These are phyloP conservation scores for Nematostella vectensis DNA, from an alignment of 92 coral and sea anemone species.

Conservation along the genomic window DNA sequence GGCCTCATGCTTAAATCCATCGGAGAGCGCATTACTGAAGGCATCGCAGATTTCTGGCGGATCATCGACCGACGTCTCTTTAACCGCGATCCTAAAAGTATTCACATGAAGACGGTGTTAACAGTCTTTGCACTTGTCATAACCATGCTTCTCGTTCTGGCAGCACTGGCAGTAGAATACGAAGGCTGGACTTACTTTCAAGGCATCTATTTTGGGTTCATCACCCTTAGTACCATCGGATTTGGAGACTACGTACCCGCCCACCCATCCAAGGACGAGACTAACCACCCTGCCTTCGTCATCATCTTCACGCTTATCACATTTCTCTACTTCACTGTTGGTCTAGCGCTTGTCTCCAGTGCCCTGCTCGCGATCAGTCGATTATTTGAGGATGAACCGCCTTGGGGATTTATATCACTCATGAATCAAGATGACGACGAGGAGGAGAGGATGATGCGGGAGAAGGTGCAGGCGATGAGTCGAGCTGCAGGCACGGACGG, in stretches of 20 bases:
- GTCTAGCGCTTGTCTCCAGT: conserved; percentile 95
- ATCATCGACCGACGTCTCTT: conserved; percentile 60
- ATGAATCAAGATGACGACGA: conserved; percentile 66
- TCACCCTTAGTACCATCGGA: conserved; percentile 93
- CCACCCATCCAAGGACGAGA: conserved; percentile 74
- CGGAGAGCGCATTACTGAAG: conserved; percentile 92
- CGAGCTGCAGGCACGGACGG: conserved; percentile 26
- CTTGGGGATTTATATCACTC: conserved; percentile 85
- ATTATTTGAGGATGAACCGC: conserved; percentile 95
- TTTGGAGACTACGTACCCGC: conserved; percentile 96
- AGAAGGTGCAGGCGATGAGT: conserved; percentile 41
- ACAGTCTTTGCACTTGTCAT: conserved; percentile 72
- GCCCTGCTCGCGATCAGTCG: conserved; percentile 96
- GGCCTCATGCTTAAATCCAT: conserved; percentile 98
- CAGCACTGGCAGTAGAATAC: conserved; percentile 79
- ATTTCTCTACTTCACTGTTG: conserved; percentile 92
- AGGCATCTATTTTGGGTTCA: conserved; percentile 94
- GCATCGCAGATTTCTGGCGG: conserved; percentile 66
- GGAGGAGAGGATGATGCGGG: conserved; percentile 51
- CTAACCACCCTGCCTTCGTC: conserved; percentile 80
- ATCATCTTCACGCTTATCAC: conserved; percentile 90
- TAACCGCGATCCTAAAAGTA: conserved; percentile 66
- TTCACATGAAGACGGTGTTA: conserved; percentile 73
- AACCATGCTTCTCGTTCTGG: conserved; percentile 62
- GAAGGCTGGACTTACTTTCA: conserved; percentile 99